Evolutionary conservation across 2,113 vertebrate species (phyloP).

Genomic region (Phasianus colchicus): DNA sequence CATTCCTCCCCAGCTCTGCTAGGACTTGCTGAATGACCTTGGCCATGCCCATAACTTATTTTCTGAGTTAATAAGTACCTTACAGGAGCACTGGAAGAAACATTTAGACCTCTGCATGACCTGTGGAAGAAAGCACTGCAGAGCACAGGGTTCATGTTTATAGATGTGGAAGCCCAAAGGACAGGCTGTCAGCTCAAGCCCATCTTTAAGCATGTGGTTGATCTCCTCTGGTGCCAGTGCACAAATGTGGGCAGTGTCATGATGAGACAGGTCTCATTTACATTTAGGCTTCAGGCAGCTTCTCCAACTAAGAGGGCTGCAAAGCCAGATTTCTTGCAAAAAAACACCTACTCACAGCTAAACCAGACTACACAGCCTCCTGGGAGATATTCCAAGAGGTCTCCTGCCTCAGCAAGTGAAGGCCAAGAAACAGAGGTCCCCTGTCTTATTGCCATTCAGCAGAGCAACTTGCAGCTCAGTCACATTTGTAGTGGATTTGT

Average conservation of each 20-base stretch:
- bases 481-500: neutral
- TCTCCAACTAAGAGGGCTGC: neutral
- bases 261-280: neutral
- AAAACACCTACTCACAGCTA: neutral
- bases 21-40: slow-evolving; percentile 32
- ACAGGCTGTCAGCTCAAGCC: neutral
- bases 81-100: neutral
- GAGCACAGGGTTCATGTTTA: neutral
- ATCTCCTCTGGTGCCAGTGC: neutral
- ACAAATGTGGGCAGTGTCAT: neutral
- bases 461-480: neutral
- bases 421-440: neutral
- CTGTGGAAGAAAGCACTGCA: neutral
- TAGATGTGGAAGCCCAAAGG: neutral
- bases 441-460: neutral
- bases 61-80: slow-evolving; percentile 55
- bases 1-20: neutral
- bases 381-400: neutral
- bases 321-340: neutral
- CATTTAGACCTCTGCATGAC: neutral
- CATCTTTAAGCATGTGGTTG: neutral
- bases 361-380: fast-evolving
- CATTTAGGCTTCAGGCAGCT: neutral
- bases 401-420: neutral
- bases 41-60: neutral